Evolutionary conservation across 2,888 invertebrate genomes (phyloP), one percentile per base, ranked within the genome.

Genomic region (Alloplasta piceator): DNA sequence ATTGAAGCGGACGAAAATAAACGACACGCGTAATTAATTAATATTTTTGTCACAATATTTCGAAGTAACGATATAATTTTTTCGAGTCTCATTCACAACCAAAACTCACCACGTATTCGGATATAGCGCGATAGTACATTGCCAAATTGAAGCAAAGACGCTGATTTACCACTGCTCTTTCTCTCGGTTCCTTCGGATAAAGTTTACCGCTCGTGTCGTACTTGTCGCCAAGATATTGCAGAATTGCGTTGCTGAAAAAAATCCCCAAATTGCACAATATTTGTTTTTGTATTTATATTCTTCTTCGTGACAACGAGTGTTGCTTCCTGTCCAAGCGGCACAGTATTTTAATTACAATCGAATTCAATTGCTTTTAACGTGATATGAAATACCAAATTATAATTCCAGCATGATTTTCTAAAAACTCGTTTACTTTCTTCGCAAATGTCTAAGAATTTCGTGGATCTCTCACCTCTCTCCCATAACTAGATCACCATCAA

Each of bases 81-180:
- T 58, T 76, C 26, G 3, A 26, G 26, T 26, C 3, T 26, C 26
- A 26, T 26, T 26, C 26, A 3, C 26, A 3, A 26, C 1, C 26
- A 26, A 26, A 26, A 92, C 94, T 93, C 92, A 95, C 95, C 83
- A 94, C 94, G 87, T 96, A 94, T 58, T 95, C 94, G 3, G 94
- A 94, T 86, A 97, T 95, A 85, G 94, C 94, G 39, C 94, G 94
- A 90, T 96, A 96, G 90, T 96, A 96, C 64, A 95, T 95, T 1
- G 95, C 95, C 89, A 96, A 93, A 89, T 97, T 96, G 91, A 97
- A 97, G 87, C 96, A 96, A 50, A 97, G 92, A 5, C 96, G 94
- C 85, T 97, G 96, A 91, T 97, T 97, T 4, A 97, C 95, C 71
- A 96, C 90, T 0, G 97, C 96, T 82, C 97, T 94, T 38, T 94